These are phyloP conservation scores for Ciconia stormi DNA, from an alignment of 2,113 vertebrate genomes.

Conservation along the genomic window DNA sequence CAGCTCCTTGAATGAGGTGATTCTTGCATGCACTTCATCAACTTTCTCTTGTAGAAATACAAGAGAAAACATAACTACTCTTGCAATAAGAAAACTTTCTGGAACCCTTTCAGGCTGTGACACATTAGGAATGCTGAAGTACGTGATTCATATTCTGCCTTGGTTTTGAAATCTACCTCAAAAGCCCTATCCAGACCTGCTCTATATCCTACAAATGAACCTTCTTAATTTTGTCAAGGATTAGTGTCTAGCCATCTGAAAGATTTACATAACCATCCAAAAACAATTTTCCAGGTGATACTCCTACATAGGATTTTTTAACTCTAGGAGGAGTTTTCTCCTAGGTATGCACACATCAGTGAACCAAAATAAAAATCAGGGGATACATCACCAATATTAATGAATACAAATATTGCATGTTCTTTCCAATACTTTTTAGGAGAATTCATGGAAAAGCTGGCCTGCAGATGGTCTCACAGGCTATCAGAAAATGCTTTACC, in stretches of 20 bases:
- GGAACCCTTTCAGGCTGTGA: background rate
- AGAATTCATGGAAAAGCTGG: background rate
- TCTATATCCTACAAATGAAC: background rate
- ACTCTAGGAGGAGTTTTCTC: background rate
- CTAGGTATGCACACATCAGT: background rate
- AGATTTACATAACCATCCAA: background rate
- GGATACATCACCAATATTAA: background rate
- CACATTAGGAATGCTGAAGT: background rate
- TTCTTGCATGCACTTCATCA: background rate
- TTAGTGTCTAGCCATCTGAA: background rate
- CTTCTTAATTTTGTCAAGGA: background rate
- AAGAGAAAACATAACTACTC: background rate
- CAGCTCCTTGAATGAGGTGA: background rate
- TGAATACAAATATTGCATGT: background rate
- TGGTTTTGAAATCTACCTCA: background rate
- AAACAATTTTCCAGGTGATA: background rate
- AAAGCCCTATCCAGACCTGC: background rate
- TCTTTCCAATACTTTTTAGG: background rate
- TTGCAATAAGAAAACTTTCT: background rate
- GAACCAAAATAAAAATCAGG: background rate
- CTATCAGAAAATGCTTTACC: background rate
- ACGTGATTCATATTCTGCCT: background rate
- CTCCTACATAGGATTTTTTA: background rate
- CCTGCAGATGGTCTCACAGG: background rate
- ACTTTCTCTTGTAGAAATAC: background rate